A percentile compares a stretch with the other conserved stretches of the same genome.
phyloP scores from a whole-genome alignment of 2,888 invertebrate genomes.

The Meandrusa payeni region DNA sequence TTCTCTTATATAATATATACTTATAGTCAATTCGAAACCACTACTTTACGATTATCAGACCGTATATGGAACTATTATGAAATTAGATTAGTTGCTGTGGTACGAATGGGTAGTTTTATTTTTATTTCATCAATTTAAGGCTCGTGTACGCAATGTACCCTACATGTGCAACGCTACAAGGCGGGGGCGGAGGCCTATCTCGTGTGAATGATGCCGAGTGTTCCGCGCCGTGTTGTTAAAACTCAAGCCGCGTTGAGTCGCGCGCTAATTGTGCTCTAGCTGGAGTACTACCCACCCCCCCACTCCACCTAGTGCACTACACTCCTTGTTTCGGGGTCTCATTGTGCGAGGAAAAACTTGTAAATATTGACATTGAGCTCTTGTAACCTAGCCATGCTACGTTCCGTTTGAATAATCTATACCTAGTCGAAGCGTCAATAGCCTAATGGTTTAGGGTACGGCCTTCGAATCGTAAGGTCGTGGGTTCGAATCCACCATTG shows the following conservation, averaged over 20 bases:
- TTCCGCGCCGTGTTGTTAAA: constrained; percentile 72
- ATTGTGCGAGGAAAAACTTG: constrained; percentile 59
- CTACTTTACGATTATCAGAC: no score
- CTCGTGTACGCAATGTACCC: no score
- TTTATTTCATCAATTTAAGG: neutral
- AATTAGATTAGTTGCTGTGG: no score
- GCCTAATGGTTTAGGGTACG: no score
- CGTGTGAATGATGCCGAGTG: constrained; percentile 72
- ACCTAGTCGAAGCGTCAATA: no score
- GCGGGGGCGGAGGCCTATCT: constrained; percentile 46
- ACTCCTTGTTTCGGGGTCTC: constrained; percentile 60
- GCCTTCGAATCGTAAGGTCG: no score
- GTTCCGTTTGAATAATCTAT: no score
- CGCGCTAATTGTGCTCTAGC: constrained; percentile 77
- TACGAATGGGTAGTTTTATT: no score
- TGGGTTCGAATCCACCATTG: no score
- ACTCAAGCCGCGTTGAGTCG: constrained; percentile 76
- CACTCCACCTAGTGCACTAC: constrained; percentile 52
- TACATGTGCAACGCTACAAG: constrained; percentile 39
- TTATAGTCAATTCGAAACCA: no score
- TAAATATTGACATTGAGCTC: constrained; percentile 71
- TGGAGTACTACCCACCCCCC: constrained; percentile 38
- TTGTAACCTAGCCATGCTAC: constrained; percentile 32
- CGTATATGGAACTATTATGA: no score
- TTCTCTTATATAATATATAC: no score